Conservation (phyloP, 2,797 vertebrate species). For the Crax fasciolata region DNA sequence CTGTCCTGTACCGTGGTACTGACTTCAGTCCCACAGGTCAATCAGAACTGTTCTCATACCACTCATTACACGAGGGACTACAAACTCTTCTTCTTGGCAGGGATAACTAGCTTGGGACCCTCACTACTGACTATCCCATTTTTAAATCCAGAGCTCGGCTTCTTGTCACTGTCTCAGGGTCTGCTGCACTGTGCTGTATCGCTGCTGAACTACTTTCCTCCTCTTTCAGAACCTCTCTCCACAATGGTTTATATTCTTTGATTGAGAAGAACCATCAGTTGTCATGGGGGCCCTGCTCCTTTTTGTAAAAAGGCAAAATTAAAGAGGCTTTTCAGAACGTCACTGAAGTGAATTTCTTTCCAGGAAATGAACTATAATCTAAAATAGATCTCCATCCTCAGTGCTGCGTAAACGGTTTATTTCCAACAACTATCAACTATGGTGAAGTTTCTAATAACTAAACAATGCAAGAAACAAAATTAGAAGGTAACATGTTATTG, state of each 20-base stretch:
- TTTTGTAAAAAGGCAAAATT: background rate
- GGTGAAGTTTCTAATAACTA: background rate
- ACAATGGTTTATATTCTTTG: background rate
- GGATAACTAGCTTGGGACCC: background rate
- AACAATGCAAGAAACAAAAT: background rate
- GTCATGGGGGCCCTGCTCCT: background rate
- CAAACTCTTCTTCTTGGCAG: background rate
- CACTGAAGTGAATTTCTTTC: background rate
- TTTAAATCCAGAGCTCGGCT: background rate
- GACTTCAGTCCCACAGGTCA: background rate
- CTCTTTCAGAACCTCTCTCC: background rate
- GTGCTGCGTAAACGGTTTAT: background rate
- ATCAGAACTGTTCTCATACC: background rate
- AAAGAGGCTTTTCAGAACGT: background rate
- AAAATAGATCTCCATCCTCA: background rate
- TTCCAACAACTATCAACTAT: background rate
- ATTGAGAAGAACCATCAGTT: background rate
- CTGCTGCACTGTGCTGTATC: background rate
- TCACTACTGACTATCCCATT: background rate
- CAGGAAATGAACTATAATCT: background rate
- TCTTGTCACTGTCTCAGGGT: background rate
- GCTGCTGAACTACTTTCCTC: background rate
- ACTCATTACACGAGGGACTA: background rate
- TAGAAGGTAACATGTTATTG: background rate
- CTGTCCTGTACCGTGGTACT: background rate